Conservation (phyloP, 2,888 invertebrate genomes). For the Cephus spinipes region DNA sequence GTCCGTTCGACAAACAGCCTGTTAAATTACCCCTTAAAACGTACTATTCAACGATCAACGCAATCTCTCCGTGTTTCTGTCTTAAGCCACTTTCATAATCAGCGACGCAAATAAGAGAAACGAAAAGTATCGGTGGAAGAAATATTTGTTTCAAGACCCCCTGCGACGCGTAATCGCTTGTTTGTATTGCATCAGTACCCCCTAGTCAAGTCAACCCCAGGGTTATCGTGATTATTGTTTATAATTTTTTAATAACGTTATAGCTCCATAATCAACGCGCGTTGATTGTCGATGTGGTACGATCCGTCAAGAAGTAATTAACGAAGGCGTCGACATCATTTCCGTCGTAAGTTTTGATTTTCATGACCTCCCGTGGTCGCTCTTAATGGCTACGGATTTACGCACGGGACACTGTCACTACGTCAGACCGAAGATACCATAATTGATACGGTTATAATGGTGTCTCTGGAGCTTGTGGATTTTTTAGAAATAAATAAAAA, state of each 20-base stretch:
- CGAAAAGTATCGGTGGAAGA: slow-evolving; percentile 23
- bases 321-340: not conserved
- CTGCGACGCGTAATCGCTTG: slow-evolving; percentile 48
- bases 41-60: not conserved
- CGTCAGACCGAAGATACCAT: not conserved
- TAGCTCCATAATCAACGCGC: not conserved
- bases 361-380: not conserved
- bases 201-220: not conserved
- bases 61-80: not conserved
- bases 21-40: not conserved
- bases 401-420: not conserved
- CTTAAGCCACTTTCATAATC: not conserved
- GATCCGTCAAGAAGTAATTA: not conserved
- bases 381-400: not conserved
- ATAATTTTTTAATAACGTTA: not conserved
- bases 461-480: not conserved
- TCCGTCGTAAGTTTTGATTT: not conserved
- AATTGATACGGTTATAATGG: not conserved
- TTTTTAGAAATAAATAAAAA: not conserved
- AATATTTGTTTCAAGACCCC: slow-evolving; percentile 45
- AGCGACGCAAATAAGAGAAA: not conserved
- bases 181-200: slow-evolving; percentile 51
- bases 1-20: too few relatives aligned
- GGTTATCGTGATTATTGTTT: not conserved
- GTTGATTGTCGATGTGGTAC: not conserved